Evolutionary conservation across 1,140 invertebrate species (phyloP), one percentile per base, ranked within the genome.

Genomic region (Calosoma granatense): DNA sequence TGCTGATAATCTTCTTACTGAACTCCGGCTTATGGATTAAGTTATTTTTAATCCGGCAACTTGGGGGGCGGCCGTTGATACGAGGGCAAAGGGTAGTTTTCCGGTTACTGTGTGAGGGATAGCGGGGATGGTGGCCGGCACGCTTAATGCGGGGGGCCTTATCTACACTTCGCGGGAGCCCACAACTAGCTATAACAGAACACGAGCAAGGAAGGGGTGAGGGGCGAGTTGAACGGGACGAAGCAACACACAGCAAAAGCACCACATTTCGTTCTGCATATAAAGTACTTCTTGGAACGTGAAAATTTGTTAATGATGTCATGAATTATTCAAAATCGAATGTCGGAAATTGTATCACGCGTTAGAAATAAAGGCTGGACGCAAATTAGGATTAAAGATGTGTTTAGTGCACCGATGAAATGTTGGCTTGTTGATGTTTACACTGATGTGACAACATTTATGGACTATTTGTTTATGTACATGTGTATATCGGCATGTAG

Each of bases 301-400:
- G 59, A 56, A 56, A 60, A 60, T 60, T 60, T 56, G 43, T 55
- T 60, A 60, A 60, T 54, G 59, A 60, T 57, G 56, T 57, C 56
- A 60, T 60, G 59, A 60, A 60, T 60, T 56, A 60, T 60, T 55
- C 59, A 60, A 60, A 41, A 47, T 47, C 41, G 41, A 47, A 47
- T 47, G 41, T 47, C 41, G 41, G 41, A 47, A 47, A 47, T 47
- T 47, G 41, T 47, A 47, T 47, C 41, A 47, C 41, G 41, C 41
- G 9, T 17, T 47, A 12, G 15, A 47, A 47, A 17, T 47, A 47
- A 47, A 47, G 41, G 41, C 9, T 47, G 41, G 41, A 12, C 41
- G 17, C 41, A 47, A 47, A 9, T 47, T 47, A 47, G 9, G 41
- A 12, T 47, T 47, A 6, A 47, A 47, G 41, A 47, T 47, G 41